phyloP scores from a whole-genome alignment of 2,797 vertebrate species.

The Pteropus rufus region DNA sequence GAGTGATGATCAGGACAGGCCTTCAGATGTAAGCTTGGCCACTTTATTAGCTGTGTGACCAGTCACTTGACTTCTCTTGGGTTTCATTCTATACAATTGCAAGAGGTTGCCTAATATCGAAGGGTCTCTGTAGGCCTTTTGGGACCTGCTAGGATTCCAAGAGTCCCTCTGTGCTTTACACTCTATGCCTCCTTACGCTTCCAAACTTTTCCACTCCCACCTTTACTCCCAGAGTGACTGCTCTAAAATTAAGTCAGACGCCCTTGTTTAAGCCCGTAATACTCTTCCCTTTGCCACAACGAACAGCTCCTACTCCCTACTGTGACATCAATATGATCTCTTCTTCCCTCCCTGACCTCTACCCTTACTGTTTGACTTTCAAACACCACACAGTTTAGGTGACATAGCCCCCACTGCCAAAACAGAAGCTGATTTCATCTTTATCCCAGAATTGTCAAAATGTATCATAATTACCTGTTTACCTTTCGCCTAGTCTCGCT shows the following conservation, averaged over 20 bases:
- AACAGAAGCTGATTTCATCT: not conserved
- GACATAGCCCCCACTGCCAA: not conserved
- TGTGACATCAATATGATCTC: not conserved
- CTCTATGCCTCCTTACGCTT: not conserved
- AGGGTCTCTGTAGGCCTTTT: not conserved
- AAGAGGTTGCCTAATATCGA: not conserved
- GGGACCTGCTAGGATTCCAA: not conserved
- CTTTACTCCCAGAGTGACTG: not conserved
- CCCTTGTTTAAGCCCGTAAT: not conserved
- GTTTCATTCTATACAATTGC: not conserved
- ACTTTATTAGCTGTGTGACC: not conserved
- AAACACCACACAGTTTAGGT: not conserved
- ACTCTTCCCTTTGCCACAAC: fast-evolving
- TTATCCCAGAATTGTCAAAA: not conserved
- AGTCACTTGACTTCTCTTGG: not conserved
- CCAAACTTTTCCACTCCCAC: not conserved
- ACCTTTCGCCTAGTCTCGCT: not conserved
- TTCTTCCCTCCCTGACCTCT: not conserved
- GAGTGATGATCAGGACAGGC: not conserved
- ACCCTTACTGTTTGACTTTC: not conserved
- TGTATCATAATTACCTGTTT: not conserved
- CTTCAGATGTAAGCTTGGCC: not conserved
- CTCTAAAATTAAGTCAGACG: not conserved
- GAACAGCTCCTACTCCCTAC: not conserved
- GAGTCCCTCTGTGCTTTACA: not conserved